Conservation (phyloP, 2,888 invertebrate genomes). For the Phrixothrix hirtus region DNA sequence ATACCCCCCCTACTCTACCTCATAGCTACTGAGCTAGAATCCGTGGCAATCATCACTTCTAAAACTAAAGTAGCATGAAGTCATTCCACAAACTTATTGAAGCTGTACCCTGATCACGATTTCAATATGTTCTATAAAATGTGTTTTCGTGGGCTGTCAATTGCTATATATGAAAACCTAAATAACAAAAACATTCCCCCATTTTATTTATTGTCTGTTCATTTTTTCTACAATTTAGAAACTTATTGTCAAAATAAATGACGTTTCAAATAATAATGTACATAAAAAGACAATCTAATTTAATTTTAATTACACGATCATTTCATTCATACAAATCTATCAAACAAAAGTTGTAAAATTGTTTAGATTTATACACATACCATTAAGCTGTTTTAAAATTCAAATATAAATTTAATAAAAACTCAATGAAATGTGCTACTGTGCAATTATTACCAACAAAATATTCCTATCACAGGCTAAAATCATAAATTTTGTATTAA, state of each 20-base stretch:
- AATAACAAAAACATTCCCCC: slow-evolving; percentile 9
- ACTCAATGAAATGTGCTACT: no score
- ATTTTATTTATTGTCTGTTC: slow-evolving; percentile 25
- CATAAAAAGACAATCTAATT: slow-evolving; percentile 7
- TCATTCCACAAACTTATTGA: no score
- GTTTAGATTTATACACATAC: not conserved
- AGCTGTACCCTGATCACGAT: no score
- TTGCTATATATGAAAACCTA: slow-evolving; percentile 1
- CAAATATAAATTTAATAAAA: not conserved
- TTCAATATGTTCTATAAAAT: no score
- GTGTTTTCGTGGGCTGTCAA: no score
- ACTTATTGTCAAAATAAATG: slow-evolving; percentile 2
- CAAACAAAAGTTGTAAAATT: slow-evolving; percentile 1
- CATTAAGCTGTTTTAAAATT: not conserved
- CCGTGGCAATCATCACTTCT: no score
- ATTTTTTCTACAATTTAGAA: slow-evolving; percentile 14
- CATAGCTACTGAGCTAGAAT: no score
- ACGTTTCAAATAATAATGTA: slow-evolving; percentile 2
- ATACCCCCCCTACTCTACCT: no score
- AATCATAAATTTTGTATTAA: slow-evolving; percentile 13
- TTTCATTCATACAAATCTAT: slow-evolving; percentile 11
- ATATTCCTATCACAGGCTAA: slow-evolving; percentile 21
- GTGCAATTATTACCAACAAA: slow-evolving; percentile 5
- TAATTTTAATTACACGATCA: slow-evolving; percentile 8
- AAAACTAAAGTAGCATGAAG: no score